phyloP scores from a whole-genome alignment of 1,140 invertebrate species.

The Brachionus paranguensis region DNA sequence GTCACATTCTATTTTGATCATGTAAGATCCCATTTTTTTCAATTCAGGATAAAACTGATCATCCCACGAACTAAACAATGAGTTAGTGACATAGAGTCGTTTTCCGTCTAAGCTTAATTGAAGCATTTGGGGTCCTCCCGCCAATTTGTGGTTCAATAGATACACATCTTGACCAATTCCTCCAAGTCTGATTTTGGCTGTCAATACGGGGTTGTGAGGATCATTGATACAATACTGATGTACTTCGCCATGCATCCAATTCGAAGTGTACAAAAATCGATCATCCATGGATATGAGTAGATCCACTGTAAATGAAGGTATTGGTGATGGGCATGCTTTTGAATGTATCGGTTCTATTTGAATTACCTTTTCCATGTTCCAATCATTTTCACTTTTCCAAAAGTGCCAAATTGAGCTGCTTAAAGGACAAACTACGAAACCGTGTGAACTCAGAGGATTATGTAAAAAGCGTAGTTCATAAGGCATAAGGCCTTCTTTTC shows the following conservation, averaged over 20 bases:
- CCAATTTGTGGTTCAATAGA: constrained; percentile 67
- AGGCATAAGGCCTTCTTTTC: constrained; percentile 74
- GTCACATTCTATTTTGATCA: constrained; percentile 78
- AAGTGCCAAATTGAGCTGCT: constrained; percentile 63
- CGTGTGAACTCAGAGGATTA: constrained; percentile 70
- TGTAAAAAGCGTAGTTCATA: constrained; percentile 89
- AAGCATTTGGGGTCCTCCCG: constrained; percentile 90
- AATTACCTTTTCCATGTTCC: constrained; percentile 72
- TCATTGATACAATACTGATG: constrained; percentile 88
- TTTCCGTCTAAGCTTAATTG: constrained; percentile 90
- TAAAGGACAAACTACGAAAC: constrained; percentile 76
- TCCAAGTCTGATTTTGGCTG: constrained; percentile 61
- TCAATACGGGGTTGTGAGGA: constrained; percentile 70
- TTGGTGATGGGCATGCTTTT: constrained; percentile 62
- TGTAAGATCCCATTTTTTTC: constrained; percentile 68
- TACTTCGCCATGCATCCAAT: constrained; percentile 89
- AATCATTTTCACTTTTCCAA: constrained; percentile 56
- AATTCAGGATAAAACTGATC: constrained; percentile 84
- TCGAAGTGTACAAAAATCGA: constrained; percentile 79
- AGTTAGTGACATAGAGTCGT: constrained; percentile 82
- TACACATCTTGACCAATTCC: background rate
- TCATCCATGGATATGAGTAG: constrained; percentile 91
- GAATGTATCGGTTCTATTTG: constrained; percentile 69
- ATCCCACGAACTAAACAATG: constrained; percentile 86
- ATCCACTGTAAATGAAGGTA: constrained; percentile 78